phyloP scores from a whole-genome alignment of 1,140 invertebrate species.

The Trichonephila inaurata region DNA sequence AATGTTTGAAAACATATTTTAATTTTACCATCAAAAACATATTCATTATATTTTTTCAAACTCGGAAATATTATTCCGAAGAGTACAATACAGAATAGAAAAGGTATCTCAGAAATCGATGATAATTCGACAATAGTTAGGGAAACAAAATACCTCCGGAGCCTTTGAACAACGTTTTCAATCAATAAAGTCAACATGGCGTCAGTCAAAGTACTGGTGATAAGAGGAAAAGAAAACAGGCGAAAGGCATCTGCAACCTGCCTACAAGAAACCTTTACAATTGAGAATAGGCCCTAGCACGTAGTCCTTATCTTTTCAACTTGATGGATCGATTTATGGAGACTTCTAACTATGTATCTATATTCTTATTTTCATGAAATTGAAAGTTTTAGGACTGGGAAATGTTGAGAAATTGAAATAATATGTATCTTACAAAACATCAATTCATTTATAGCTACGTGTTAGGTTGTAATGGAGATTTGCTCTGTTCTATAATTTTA shows the following conservation, averaged over 20 bases:
- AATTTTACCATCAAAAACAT: too few relatives aligned
- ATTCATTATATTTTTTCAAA: too few relatives aligned
- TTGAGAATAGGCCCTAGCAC: background rate
- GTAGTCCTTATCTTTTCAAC: background rate
- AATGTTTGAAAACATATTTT: too few relatives aligned
- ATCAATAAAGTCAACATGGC: conserved; percentile 68
- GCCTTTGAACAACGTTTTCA: conserved; percentile 57
- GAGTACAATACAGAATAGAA: background rate
- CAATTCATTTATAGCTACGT: too few relatives aligned
- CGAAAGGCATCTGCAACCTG: background rate
- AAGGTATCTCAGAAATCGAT: conserved; percentile 20
- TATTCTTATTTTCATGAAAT: too few relatives aligned
- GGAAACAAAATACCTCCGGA: conserved; percentile 52
- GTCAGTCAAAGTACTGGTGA: conserved; percentile 59
- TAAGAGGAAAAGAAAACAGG: conserved; percentile 34
- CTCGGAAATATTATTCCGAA: too few relatives aligned
- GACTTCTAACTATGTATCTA: background rate
- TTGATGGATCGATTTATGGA: background rate
- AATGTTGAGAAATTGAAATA: too few relatives aligned
- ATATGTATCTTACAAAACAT: too few relatives aligned
- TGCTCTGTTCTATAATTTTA: too few relatives aligned
- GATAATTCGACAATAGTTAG: conserved; percentile 63
- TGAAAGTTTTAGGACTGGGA: too few relatives aligned
- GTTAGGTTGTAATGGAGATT: too few relatives aligned
- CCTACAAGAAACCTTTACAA: background rate